These are phyloP conservation scores for Plebejus argus DNA, from an alignment of 2,888 invertebrate genomes.

Conservation along the genomic window DNA sequence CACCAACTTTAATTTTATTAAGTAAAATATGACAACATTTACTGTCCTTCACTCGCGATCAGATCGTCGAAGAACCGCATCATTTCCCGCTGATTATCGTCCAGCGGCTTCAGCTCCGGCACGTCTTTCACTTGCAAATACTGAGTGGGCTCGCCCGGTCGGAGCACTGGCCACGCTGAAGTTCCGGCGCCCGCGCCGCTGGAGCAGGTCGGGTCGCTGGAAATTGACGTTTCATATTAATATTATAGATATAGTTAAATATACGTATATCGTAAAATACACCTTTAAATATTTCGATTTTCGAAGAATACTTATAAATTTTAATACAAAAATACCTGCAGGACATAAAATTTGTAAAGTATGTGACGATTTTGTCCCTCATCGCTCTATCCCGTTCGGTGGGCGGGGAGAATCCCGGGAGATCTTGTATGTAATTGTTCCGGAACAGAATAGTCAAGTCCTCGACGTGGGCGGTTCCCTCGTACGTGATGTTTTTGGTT, in stretches of 20 bases:
- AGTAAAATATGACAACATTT: neutral
- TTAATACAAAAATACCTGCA: conserved; percentile 53
- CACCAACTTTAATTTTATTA: neutral
- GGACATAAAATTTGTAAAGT: conserved; percentile 57
- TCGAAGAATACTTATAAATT: neutral
- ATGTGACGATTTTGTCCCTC: conserved; percentile 58
- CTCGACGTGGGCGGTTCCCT: conserved; percentile 80
- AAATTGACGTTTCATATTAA: neutral
- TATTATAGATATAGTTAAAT: neutral
- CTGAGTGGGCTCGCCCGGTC: neutral
- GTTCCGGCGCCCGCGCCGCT: neutral
- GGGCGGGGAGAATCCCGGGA: conserved; percentile 43
- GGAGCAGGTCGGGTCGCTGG: conserved; percentile 24
- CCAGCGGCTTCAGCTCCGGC: neutral
- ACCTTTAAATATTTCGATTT: neutral
- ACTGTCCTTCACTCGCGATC: neutral
- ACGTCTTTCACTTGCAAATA: neutral
- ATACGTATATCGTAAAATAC: neutral
- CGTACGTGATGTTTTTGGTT: conserved; percentile 54
- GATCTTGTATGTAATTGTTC: conserved; percentile 52
- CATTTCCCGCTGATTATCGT: neutral
- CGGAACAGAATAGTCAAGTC: conserved; percentile 80
- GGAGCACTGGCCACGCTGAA: neutral
- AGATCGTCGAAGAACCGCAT: conserved; percentile 9
- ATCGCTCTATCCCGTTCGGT: conserved; percentile 50